Base-by-base conservation (phyloP, 2,888 invertebrate species). In the Megaustenia siamemsis region DNA sequence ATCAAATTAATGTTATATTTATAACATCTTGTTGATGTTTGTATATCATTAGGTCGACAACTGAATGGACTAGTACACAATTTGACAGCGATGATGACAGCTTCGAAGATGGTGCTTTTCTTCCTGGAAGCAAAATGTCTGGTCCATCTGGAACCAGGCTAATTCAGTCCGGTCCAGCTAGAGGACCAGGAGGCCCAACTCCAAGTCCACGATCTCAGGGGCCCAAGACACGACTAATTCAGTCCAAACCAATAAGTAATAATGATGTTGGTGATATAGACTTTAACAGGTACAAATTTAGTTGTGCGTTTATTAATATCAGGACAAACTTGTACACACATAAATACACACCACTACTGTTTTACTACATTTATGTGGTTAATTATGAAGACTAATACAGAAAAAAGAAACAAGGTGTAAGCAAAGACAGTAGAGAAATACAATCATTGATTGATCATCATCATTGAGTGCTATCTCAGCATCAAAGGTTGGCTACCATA, bases 21-120 rank as follows among this genome's bases (percentile, higher is more conserved):
- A 18, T 40, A 40, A 28, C 4, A 40, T 1, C 24, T 24, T 40
- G 40, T 69, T 77, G n/a, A n/a, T n/a, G 15, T 32, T 10, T 38
- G 3, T 38, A 2, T 6, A 69, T 69, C 0, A 56, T 43, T 66
- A 87, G 87, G 6, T 86, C 85, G 35, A 86, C 92, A 10, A 91
- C 90, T 24, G 92, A 92, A 53, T 92, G 90, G 88, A 91, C 92
- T 6, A 91, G 91, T 77, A 91, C 92, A n/a, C 90, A 91, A 86
- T 92, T 90, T 90, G 91, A 90, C 49, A 90, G 90, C 0, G 90
- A 90, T 24, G 90, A 90, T 15, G 89, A 87, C 24, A 84, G 79
- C 45, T 68, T 49, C 4, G 83, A 78, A 8, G 83, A 77, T 32
- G 69, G 49, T 15, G 71, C 63, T 12, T 56, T 84, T 15, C 83